Evolutionary conservation across 1,140 invertebrate genomes (phyloP).

Genomic region (Ephestia elutella): DNA sequence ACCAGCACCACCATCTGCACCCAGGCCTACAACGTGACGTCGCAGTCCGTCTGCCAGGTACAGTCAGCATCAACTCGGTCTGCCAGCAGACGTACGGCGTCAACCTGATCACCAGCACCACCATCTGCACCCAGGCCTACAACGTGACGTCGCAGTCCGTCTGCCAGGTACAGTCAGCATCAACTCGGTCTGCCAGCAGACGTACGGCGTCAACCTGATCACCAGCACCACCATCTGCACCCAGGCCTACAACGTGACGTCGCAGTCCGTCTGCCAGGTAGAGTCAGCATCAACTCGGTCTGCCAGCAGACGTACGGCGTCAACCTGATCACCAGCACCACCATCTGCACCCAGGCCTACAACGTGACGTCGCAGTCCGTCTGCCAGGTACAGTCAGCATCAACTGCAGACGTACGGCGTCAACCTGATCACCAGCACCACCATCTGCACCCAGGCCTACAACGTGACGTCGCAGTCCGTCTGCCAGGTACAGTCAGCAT

Average conservation of each 20-base stretch:
- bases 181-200: slow-evolving; percentile 26
- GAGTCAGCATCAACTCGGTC: slow-evolving; percentile 21
- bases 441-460: slow-evolving; percentile 47
- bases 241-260: slow-evolving; percentile 49
- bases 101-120: slow-evolving; percentile 30
- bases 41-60: slow-evolving; percentile 58
- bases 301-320: slow-evolving; percentile 32
- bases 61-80: slow-evolving; percentile 21
- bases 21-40: slow-evolving; percentile 49
- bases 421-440: slow-evolving; percentile 30
- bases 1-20: slow-evolving; percentile 46
- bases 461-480: slow-evolving; percentile 61
- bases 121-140: slow-evolving; percentile 47
- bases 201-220: slow-evolving; percentile 32
- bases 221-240: slow-evolving; percentile 46
- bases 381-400: slow-evolving; percentile 38
- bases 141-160: slow-evolving; percentile 61
- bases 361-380: slow-evolving; percentile 61
- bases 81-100: slow-evolving; percentile 32
- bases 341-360: slow-evolving; percentile 47
- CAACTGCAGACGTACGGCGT: slow-evolving; percentile 31
- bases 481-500: slow-evolving; percentile 48
- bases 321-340: slow-evolving; percentile 30
- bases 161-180: slow-evolving; percentile 38
- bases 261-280: slow-evolving; percentile 58